A percentile compares a stretch with the other conserved stretches of the same genome.
Evolutionary conservation across 2,888 invertebrate genomes (phyloP).

Genomic region (Calameuta filiformis): DNA sequence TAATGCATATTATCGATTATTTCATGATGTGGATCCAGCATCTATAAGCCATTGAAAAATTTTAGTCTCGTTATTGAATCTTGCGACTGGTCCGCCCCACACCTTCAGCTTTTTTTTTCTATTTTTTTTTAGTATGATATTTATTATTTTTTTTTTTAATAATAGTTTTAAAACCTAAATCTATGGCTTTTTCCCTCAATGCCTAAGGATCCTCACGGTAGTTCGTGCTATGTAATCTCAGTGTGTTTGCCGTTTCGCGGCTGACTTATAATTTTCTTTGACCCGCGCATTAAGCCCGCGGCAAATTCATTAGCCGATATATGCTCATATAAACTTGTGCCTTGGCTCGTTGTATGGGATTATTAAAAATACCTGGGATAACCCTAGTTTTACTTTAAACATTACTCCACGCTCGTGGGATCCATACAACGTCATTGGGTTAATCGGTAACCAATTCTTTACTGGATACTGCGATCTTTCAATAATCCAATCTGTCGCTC

Average conservation of each 20-base stretch:
- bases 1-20: not conserved
- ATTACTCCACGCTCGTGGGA: not conserved
- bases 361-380: not conserved
- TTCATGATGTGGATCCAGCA: not conserved
- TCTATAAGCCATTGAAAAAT: not conserved
- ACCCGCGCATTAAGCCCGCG: not conserved
- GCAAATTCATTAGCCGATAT: slow-evolving; percentile 8
- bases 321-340: not conserved
- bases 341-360: slow-evolving; percentile 5
- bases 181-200: not conserved
- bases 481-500: not conserved
- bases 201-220: slow-evolving; percentile 19
- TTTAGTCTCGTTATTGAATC: not conserved
- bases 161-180: not conserved
- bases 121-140: not conserved
- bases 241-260: slow-evolving; percentile 33
- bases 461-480: not conserved
- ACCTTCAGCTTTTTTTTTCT: not conserved
- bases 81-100: not conserved
- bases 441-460: not conserved
- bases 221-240: slow-evolving; percentile 29
- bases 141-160: not conserved
- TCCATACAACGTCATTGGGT: not conserved
- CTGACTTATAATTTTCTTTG: slow-evolving; percentile 31
- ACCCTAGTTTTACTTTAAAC: not conserved